These are phyloP conservation scores for Cremastinae sp. DNA, from an alignment of 2,888 invertebrate species.

Conservation along the genomic window DNA sequence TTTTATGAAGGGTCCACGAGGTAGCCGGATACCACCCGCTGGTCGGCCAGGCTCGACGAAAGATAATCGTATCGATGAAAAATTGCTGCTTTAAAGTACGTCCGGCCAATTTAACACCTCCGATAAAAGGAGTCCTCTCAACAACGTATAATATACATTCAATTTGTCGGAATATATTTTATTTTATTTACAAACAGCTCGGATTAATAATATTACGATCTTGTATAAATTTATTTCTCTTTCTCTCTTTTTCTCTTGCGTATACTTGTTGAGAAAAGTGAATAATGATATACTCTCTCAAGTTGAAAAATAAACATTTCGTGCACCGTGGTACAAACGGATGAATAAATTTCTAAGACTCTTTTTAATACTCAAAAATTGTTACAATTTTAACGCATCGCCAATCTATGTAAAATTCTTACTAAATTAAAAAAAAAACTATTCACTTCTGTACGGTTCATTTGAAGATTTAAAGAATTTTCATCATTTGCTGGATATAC, in stretches of 20 bases:
- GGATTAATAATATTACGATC: constrained; percentile 32
- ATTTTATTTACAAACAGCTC: background rate
- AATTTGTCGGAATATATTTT: constrained; percentile 7
- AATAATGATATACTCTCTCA: constrained; percentile 32
- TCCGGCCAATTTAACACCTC: constrained; percentile 20
- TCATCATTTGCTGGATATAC: too few species aligned
- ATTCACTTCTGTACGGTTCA: too few species aligned
- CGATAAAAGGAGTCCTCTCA: background rate
- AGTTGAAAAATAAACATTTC: too few species aligned
- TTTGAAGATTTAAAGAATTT: too few species aligned
- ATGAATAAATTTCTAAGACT: too few species aligned
- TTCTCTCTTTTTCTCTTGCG: constrained; percentile 8
- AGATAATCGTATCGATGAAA: constrained; percentile 47
- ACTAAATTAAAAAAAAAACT: too few species aligned
- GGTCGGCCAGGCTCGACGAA: constrained; percentile 10
- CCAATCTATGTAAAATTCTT: too few species aligned
- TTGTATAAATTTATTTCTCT: constrained; percentile 30
- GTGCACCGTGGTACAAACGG: too few species aligned
- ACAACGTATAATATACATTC: constrained; percentile 11
- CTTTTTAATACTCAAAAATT: too few species aligned
- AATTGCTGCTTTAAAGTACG: constrained; percentile 32
- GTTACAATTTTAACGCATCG: too few species aligned
- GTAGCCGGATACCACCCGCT: constrained; percentile 30
- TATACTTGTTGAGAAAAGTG: constrained; percentile 24
- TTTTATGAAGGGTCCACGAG: constrained; percentile 15